Evolutionary conservation across 2,797 vertebrate species (phyloP).

Genomic region (Hemitrygon akajei): DNA sequence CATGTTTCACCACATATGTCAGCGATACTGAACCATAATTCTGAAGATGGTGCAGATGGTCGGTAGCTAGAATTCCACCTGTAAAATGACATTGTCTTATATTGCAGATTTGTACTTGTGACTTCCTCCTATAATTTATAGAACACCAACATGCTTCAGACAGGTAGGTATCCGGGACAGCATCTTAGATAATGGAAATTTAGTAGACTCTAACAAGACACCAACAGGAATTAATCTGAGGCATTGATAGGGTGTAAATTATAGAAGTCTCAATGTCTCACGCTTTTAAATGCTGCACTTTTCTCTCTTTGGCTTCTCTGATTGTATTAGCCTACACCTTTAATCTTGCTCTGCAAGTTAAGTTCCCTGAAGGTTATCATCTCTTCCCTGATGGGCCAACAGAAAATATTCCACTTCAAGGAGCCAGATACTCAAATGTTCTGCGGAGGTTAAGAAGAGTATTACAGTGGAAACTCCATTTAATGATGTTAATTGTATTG

Average conservation of each 20-base stretch:
- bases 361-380: neutral
- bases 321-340: neutral
- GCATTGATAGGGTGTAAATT: neutral
- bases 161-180: neutral
- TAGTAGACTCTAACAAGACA: neutral
- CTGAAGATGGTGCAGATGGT: neutral
- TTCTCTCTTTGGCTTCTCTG: neutral
- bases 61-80: neutral
- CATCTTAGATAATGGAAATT: neutral
- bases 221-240: neutral
- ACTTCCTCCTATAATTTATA: neutral
- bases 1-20: no score
- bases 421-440: neutral
- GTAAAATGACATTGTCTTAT: neutral
- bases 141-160: neutral
- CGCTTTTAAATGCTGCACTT: neutral
- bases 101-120: neutral
- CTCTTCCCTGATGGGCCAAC: no score
- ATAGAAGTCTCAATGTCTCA: neutral
- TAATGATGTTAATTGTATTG: neutral
- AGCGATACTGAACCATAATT: no score
- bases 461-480: neutral
- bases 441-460: neutral
- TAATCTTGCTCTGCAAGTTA: neutral
- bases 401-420: slow-evolving; percentile 8